These are phyloP conservation scores for Tolmerus cingulatus DNA, from an alignment of 2,888 invertebrate species.

Conservation along the genomic window DNA sequence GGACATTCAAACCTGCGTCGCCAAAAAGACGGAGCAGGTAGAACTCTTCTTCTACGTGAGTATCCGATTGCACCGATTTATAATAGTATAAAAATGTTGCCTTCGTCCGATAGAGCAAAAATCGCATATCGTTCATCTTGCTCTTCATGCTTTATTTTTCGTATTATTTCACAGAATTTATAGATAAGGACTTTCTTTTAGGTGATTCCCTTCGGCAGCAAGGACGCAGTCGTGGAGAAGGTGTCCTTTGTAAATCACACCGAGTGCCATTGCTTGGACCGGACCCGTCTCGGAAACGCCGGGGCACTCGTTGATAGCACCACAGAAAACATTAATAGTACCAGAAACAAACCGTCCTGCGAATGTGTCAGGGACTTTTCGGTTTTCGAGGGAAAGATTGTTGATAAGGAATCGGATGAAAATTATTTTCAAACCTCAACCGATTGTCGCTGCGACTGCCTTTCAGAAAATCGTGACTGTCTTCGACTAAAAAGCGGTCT, in stretches of 20 bases:
- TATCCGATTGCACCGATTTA: slow-evolving; percentile 18
- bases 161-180: background rate
- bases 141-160: background rate
- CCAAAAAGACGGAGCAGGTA: slow-evolving; percentile 68
- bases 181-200: background rate
- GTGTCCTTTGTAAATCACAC: slow-evolving; percentile 58
- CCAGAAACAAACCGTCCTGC: slow-evolving; percentile 42
- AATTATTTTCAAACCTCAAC: background rate
- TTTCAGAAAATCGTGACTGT: slow-evolving; percentile 69
- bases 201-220: slow-evolving; percentile 51
- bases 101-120: background rate
- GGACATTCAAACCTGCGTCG: slow-evolving; percentile 76
- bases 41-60: slow-evolving; percentile 57
- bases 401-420: slow-evolving; percentile 41
- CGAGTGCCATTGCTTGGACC: slow-evolving; percentile 58
- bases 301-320: slow-evolving; percentile 1
- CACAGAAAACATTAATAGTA: background rate
- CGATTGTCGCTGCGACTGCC: slow-evolving; percentile 72
- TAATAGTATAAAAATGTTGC: background rate
- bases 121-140: background rate
- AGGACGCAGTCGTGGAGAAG: slow-evolving; percentile 45
- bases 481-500: slow-evolving; percentile 70
- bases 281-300: slow-evolving; percentile 13
- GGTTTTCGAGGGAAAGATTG: slow-evolving; percentile 57
- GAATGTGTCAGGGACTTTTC: slow-evolving; percentile 61